These are phyloP conservation scores for Caradrina clavipalpis DNA, from an alignment of 2,888 invertebrate species.

Conservation along the genomic window DNA sequence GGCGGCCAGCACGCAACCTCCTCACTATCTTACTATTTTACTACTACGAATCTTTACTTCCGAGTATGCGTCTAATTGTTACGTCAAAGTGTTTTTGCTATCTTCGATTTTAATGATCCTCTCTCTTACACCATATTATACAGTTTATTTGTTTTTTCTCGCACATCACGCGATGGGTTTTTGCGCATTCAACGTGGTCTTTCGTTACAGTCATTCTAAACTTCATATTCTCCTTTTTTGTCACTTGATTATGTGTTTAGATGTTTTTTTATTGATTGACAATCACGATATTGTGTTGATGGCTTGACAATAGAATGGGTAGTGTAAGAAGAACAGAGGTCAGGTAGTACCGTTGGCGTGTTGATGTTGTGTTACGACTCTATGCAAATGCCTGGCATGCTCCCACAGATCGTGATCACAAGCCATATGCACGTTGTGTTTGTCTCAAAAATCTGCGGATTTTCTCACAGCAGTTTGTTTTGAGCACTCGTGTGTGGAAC, in stretches of 20 bases:
- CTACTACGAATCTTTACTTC: constrained; percentile 62
- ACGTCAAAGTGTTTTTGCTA: constrained; percentile 67
- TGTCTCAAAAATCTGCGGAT: constrained; percentile 39
- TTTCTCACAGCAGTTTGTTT: constrained; percentile 53
- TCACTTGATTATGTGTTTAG: constrained; percentile 6
- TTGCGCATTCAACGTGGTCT: constrained; percentile 34
- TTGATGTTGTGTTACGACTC: constrained; percentile 62
- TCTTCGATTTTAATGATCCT: constrained; percentile 56
- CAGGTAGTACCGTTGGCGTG: constrained; percentile 68
- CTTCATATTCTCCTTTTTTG: constrained; percentile 24
- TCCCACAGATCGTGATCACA: constrained; percentile 50
- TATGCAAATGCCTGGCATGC: constrained; percentile 71
- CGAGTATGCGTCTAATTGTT: constrained; percentile 67
- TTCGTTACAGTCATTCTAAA: constrained; percentile 36
- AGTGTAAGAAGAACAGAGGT: constrained; percentile 58
- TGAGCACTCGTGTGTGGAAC: constrained; percentile 24
- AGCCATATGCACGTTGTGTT: constrained; percentile 23
- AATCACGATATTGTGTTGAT: constrained; percentile 28
- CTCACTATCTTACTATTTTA: constrained; percentile 63
- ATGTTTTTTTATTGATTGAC: constrained; percentile 19
- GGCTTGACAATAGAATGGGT: constrained; percentile 38
- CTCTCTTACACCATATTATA: constrained; percentile 54
- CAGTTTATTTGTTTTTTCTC: constrained; percentile 52
- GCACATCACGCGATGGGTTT: constrained; percentile 50
- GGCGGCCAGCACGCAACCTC: constrained; percentile 61